Percentiles rank a stretch among this genome's conserved stretches.
Evolutionary conservation across 2,797 vertebrate species (phyloP).

Genomic region (Glyptemys insculpta): DNA sequence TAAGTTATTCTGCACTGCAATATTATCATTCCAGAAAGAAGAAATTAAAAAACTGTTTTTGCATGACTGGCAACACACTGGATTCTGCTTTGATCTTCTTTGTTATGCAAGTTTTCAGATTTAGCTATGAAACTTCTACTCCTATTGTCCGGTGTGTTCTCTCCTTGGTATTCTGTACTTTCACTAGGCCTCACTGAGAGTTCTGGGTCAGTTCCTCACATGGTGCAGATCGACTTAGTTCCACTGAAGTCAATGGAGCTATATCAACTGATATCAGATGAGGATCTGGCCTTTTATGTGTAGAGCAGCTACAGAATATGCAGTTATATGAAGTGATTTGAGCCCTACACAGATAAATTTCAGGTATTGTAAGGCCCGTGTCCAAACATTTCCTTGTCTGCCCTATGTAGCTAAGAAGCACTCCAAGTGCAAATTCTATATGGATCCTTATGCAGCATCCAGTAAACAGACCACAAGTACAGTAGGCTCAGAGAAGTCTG

Average conservation of each 20-base stretch:
- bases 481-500: neutral
- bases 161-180: neutral
- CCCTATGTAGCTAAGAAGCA: fast-evolving
- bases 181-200: neutral
- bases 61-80: neutral
- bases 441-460: neutral
- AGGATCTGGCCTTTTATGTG: neutral
- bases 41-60: neutral
- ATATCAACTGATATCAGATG: fast-evolving
- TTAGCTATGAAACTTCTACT: neutral
- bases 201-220: slow-evolving; percentile 18
- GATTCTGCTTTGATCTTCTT: neutral
- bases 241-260: neutral
- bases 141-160: neutral
- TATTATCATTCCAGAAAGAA: neutral
- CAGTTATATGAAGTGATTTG: neutral
- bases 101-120: neutral
- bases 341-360: neutral
- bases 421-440: neutral
- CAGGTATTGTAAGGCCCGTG: slow-evolving; percentile 3
- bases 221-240: neutral
- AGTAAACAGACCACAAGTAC: neutral
- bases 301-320: neutral
- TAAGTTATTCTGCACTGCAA: neutral
- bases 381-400: neutral